phyloP scores from a whole-genome alignment of 2,888 invertebrate genomes.

The Tachina fera region DNA sequence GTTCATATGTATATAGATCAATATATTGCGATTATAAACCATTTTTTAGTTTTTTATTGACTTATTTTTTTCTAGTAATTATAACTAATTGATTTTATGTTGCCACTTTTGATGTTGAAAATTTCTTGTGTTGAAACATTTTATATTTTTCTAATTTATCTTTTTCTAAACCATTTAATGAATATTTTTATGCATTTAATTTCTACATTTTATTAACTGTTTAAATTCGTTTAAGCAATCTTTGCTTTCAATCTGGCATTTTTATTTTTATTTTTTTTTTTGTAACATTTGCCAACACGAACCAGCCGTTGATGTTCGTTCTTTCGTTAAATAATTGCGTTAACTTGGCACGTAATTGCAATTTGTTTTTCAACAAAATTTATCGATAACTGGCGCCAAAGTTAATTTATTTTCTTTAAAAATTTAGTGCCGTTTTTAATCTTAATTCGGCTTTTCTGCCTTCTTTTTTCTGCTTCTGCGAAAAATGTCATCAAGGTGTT shows the following conservation, averaged over 20 bases:
- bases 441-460: constrained; percentile 8
- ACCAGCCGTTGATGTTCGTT: constrained; percentile 7
- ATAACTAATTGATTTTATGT: too few species aligned
- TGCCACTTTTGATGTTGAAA: too few species aligned
- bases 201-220: constrained; percentile 37
- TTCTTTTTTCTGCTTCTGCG: constrained; percentile 7
- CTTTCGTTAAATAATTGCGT: constrained; percentile 65
- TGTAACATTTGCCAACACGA: background rate
- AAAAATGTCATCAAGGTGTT: constrained; percentile 70
- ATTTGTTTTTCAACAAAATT: constrained; percentile 71
- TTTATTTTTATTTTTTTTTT: background rate
- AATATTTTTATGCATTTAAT: constrained; percentile 11
- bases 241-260: constrained; percentile 51
- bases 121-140: too few species aligned
- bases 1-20: too few species aligned
- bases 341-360: constrained; percentile 72
- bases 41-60: too few species aligned
- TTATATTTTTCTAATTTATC: background rate
- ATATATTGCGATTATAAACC: too few species aligned
- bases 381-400: constrained; percentile 72
- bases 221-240: constrained; percentile 57
- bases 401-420: constrained; percentile 67
- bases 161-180: background rate
- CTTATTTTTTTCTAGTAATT: too few species aligned
- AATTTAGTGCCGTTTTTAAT: constrained; percentile 17